Conservation (phyloP, 2,888 invertebrate species). For the Campaea margaritaria region DNA sequence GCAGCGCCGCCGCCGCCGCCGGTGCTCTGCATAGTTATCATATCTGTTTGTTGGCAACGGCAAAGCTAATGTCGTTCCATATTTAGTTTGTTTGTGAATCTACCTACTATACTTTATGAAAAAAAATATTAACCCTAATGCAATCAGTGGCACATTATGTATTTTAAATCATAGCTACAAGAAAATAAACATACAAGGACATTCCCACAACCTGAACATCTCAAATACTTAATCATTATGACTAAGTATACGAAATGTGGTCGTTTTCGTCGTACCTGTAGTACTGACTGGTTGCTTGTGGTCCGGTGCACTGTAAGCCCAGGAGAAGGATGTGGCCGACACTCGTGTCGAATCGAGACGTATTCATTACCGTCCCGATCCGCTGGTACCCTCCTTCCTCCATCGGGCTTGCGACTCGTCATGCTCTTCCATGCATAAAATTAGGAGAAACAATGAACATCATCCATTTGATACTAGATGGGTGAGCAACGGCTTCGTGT, state of each 20-base stretch:
- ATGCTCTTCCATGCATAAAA: slow-evolving; percentile 67
- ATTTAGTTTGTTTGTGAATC: too few species aligned
- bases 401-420: slow-evolving; percentile 54
- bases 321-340: slow-evolving; percentile 66
- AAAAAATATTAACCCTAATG: too few species aligned
- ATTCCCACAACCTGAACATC: not conserved
- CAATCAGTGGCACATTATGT: too few species aligned
- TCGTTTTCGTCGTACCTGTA: not conserved
- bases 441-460: slow-evolving; percentile 36
- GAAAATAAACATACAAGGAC: too few species aligned
- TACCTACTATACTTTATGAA: too few species aligned
- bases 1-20: too few species aligned
- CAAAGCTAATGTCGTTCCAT: too few species aligned
- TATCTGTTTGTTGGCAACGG: not conserved
- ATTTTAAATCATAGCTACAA: too few species aligned
- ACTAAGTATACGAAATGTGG: not conserved
- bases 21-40: slow-evolving; percentile 8
- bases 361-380: slow-evolving; percentile 61
- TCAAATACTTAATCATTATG: not conserved
- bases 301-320: slow-evolving; percentile 56
- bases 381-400: slow-evolving; percentile 44
- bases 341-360: slow-evolving; percentile 73
- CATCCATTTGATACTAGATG: slow-evolving; percentile 6
- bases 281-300: slow-evolving; percentile 45
- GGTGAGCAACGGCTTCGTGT: slow-evolving; percentile 1